Conservation (phyloP, 2,888 invertebrate species). For the Pterobdella sp. region DNA sequence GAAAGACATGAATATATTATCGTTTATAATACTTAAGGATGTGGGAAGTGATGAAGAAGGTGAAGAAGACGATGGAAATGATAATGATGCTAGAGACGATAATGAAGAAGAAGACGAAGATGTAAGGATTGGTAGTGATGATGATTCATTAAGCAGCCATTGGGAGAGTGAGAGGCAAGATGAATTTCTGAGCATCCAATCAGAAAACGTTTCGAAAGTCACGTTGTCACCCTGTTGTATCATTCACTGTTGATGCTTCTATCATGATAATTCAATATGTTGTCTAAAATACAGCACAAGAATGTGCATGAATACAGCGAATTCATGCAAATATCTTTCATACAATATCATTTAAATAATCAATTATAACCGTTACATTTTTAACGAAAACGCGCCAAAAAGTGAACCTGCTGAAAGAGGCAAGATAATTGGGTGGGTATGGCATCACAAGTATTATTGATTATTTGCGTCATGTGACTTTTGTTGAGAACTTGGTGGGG, state of each 20-base stretch:
- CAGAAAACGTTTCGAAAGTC: conserved; percentile 59
- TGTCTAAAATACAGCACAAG: too few species aligned
- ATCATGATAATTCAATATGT: too few species aligned
- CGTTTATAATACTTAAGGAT: conserved; percentile 68
- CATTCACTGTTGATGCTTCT: too few species aligned
- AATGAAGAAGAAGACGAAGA: conserved; percentile 3
- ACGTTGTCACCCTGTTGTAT: conserved; percentile 52
- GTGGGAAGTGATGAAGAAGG: too few species aligned
- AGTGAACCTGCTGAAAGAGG: conserved; percentile 53
- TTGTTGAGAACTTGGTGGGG: conserved; percentile 66
- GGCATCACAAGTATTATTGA: conserved; percentile 54
- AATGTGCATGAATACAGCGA: too few species aligned
- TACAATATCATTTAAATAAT: background rate
- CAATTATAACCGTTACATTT: background rate
- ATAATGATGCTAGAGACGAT: conserved; percentile 38
- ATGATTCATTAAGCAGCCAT: conserved; percentile 69
- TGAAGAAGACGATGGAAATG: background rate
- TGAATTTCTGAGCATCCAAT: conserved; percentile 67
- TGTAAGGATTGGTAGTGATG: background rate
- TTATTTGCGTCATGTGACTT: conserved; percentile 62
- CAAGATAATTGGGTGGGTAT: conserved; percentile 52
- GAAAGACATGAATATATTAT: conserved; percentile 75
- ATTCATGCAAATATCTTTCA: background rate
- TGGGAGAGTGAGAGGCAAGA: conserved; percentile 60
- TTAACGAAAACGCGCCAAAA: background rate